Base-by-base conservation (phyloP, 2,797 vertebrate species). In the Myotis vivesi region DNA sequence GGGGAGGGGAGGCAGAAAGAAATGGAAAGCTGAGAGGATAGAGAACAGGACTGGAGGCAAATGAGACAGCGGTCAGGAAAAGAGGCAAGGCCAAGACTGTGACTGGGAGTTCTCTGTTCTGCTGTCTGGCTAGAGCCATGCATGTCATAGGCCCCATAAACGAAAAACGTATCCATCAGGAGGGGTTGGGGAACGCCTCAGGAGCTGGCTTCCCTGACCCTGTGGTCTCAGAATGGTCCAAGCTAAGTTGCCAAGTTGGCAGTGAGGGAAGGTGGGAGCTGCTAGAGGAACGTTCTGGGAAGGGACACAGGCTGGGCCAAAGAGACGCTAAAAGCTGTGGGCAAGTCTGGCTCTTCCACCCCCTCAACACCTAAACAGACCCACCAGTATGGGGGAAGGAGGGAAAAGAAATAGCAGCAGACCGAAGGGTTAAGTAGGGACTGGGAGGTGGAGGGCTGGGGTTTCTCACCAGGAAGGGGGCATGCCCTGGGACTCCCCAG, bases 131-230 rank as follows among this genome's bases (percentile, higher is more conserved):
- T 49, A 7, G 28, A 36, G 23, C 30, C 66, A 55, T 5, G 4
- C 57, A 49, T 5, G 3, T 12, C 51, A 23, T 2, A 38, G 15
- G n/a, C 22, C 38, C 62, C 41, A 28, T 2, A n/a, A 55, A 83
- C n/a, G 7, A 19, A 76, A 69, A 68, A 20, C 2, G 4, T 2
- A 57, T 17, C 9, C 6, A 2, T 8, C 49, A 3, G 2, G 0
- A n/a, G 12, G 5, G 7, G 6, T 12, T 62, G 1, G 41, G 22
- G 57, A 22, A 22, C 9, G 5, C 3, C 28, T 81, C 6, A 5
- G 36, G 38, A 64, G 33, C 2, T 3, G 66, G 15, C 59, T 64
- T 51, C 49, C 22, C 8, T 11, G 68, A n/a, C 2, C 2, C 6
- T 15, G 38, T 2, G 8, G n/a, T 80, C 44, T 51, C 7, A 64